Base-by-base conservation (phyloP, 2,888 invertebrate genomes). In the Gymnocheta viridis region DNA sequence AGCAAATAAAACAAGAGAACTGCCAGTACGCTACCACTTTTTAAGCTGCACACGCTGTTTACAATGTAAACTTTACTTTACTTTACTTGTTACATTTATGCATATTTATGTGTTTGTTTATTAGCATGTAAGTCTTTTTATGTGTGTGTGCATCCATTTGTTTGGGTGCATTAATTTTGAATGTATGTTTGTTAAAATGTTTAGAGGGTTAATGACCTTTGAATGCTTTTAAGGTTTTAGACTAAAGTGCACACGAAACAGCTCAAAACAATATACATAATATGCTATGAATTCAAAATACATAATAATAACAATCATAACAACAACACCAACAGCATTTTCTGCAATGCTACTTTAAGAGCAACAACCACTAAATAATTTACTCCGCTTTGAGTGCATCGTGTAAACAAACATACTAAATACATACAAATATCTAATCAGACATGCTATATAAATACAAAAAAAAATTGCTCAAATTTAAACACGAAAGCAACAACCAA, bases 191-290 rank as follows among this genome's bases (percentile, higher is more conserved):
- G 9, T 51, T 78, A 35, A 12, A 32, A 56, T 38, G 27, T 54
- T 27, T 17, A 54, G 12, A 38, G 51, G 70, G 27, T 62, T 64
- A 79, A 79, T 70, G 78, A 79, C 60, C 70, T 62, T 27, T 56
- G 41, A 17, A 64, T 54, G 44, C 17, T 64, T 77, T 70, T 27
- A 70, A 14, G 54, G 44, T 47, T 79, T 60, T 24, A 62, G 32
- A 51, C 12, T 35, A 70, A 41, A 54, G 24, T 49, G 58, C 35
- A 60, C 24, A 60, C 17, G 14, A 54, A 76, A 17, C 27, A 49
- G 35, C 4, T 49, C 9, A 38, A 64, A 32, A 41, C 64, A 38
- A 56, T 12, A 4, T 32, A 38, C 19, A 76, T 17, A 66, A 54
- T 66, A 41, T 64, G 41, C 41, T 64, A 64, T 54, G 6, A 54